Conservation (phyloP, 1,140 invertebrate genomes). For the Trypoxylus dichotomus region DNA sequence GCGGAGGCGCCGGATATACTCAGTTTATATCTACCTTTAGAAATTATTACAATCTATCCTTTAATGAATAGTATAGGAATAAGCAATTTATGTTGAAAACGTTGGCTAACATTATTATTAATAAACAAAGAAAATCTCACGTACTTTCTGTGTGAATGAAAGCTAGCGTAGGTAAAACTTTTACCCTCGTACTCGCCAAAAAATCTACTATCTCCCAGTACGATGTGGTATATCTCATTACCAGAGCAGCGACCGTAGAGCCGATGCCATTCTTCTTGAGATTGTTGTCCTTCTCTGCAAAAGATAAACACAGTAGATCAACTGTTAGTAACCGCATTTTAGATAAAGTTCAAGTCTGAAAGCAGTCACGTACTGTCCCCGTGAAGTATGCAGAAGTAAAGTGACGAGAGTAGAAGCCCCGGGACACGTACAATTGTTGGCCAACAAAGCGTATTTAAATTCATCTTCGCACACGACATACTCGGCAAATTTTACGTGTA, state of each 20-base stretch:
- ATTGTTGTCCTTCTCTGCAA: constrained; percentile 92
- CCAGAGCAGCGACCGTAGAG: constrained; percentile 96
- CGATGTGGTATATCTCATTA: constrained; percentile 98
- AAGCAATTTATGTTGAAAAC: no score
- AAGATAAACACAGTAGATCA: constrained; percentile 30
- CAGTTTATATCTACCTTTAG: no score
- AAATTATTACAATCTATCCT: no score
- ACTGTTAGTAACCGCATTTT: background rate
- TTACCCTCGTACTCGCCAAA: constrained; percentile 98
- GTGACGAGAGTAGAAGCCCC: constrained; percentile 96
- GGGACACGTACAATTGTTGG: constrained; percentile 97
- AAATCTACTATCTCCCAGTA: constrained; percentile 91
- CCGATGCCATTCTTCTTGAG: constrained; percentile 95
- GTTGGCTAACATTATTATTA: no score
- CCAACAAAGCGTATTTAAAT: constrained; percentile 95
- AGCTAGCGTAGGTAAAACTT: constrained; percentile 97
- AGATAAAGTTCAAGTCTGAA: background rate
- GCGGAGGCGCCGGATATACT: no score
- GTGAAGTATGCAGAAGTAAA: constrained; percentile 90
- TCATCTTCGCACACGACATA: constrained; percentile 97
- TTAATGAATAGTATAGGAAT: no score
- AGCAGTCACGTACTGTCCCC: constrained; percentile 82
- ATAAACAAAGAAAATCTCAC: constrained; percentile 43
- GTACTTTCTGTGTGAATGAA: constrained; percentile 97
- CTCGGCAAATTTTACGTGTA: constrained; percentile 98